Conservation (phyloP, 2,113 vertebrate species). For the Myxocyprinus asiaticus region DNA sequence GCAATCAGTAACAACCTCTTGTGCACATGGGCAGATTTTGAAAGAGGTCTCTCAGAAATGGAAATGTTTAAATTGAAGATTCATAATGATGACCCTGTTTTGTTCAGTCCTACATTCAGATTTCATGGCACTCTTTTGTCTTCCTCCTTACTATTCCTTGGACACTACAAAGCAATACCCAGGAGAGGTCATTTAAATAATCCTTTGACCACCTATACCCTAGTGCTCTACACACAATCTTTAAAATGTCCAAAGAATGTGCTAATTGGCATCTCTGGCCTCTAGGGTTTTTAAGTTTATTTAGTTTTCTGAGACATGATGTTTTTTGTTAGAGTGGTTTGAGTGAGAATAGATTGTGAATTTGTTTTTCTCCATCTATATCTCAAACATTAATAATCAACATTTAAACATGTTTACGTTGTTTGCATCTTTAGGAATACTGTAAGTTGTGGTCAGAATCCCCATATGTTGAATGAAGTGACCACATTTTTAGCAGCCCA, state of each 20-base stretch:
- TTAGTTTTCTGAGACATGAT: neutral
- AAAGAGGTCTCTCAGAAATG: neutral
- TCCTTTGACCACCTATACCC: neutral
- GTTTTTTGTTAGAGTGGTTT: conserved; percentile 4
- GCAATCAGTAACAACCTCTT: neutral
- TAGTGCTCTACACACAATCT: too few relatives aligned
- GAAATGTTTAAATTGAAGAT: neutral
- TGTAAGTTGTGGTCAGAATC: too few relatives aligned
- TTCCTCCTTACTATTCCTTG: neutral
- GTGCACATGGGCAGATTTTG: neutral
- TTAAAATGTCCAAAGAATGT: too few relatives aligned
- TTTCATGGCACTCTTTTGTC: too few relatives aligned
- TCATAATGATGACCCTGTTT: too few relatives aligned
- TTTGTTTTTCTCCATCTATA: conserved; percentile 1
- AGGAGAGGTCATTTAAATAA: neutral
- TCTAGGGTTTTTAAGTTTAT: neutral
- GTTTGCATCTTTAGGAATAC: neutral
- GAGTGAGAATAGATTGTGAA: conserved; percentile 1
- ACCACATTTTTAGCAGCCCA: neutral
- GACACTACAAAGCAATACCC: neutral
- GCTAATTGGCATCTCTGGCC: too few relatives aligned
- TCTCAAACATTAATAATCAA: neutral
- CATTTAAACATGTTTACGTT: neutral
- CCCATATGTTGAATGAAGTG: neutral
- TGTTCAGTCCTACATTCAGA: too few relatives aligned